Conservation (phyloP, 53 echinoderm and acorn worm genomes). For the Pentamera pediparva region DNA sequence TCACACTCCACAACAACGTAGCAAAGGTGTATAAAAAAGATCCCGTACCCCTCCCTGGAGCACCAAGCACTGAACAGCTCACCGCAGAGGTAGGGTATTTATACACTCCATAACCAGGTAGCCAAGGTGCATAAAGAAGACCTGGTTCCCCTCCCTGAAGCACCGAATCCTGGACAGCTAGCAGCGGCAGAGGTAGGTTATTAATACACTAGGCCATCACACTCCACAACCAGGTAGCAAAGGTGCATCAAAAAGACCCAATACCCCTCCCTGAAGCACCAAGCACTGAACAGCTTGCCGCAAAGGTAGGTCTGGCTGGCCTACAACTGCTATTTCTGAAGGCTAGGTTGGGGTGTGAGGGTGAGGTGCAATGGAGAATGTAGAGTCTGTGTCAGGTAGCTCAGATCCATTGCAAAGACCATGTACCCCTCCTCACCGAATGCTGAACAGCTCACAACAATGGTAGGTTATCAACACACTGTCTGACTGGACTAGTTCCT, state of each 20-base stretch:
- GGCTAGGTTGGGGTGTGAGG: too few species aligned
- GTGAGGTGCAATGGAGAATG: too few species aligned
- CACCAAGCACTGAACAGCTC: slow-evolving; percentile 47
- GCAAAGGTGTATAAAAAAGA: slow-evolving; percentile 56
- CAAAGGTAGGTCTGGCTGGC: too few species aligned
- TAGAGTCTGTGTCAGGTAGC: slow-evolving; percentile 71
- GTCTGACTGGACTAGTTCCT: too few species aligned
- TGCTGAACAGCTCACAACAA: slow-evolving; percentile 55
- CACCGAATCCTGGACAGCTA: slow-evolving; percentile 53
- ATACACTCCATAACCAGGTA: slow-evolving; percentile 77
- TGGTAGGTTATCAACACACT: slow-evolving; percentile 48
- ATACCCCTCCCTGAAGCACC: slow-evolving; percentile 57
- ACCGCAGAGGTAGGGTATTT: slow-evolving; percentile 84
- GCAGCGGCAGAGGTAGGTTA: slow-evolving; percentile 66
- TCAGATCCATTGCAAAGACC: slow-evolving; percentile 54
- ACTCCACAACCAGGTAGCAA: slow-evolving; percentile 67
- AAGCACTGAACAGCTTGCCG: slow-evolving; percentile 49
- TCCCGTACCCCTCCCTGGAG: slow-evolving; percentile 55
- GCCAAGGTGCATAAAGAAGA: slow-evolving; percentile 57
- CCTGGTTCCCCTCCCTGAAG: slow-evolving; percentile 61
- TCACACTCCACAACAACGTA: slow-evolving; percentile 60
- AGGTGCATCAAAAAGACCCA: slow-evolving; percentile 57
- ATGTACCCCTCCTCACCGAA: slow-evolving; percentile 67
- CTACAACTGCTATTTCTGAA: too few species aligned
- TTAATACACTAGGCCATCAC: background rate